A percentile compares a stretch with the other conserved stretches of the same genome.
phyloP scores from a whole-genome alignment of 30 jellyfish, hydroid and myxozoan species.

The Mastigias papua region DNA sequence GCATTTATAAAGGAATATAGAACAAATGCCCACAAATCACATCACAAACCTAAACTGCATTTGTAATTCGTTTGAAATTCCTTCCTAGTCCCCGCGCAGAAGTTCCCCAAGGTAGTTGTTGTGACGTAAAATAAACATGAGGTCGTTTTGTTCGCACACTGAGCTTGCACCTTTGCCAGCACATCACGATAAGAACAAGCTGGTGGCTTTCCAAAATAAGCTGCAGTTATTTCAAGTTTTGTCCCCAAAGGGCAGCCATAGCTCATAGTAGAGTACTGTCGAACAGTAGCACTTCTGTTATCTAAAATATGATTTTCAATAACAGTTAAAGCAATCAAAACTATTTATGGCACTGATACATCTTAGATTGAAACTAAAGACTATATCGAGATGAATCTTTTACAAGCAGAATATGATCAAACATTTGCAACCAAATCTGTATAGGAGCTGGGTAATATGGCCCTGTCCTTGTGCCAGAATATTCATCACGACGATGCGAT shows the following conservation, averaged over 20 bases:
- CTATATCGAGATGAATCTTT: no score
- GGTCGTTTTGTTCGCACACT: constrained; percentile 12
- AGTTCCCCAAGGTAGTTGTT: neutral
- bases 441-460: no score
- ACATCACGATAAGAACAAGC: constrained; percentile 45
- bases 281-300: neutral
- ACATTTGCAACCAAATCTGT: no score
- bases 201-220: constrained; percentile 76
- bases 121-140: constrained; percentile 46
- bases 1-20: no score
- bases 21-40: no score
- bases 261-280: constrained; percentile 46
- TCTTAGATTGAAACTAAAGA: no score
- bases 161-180: constrained; percentile 10
- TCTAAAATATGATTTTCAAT: neutral
- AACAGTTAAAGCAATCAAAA: neutral
- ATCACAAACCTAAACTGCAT: constrained; percentile 74
- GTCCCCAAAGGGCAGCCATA: constrained; percentile 89
- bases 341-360: no score
- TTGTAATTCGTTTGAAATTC: constrained; percentile 66
- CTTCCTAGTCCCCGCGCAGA: constrained; percentile 58
- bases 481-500: no score
- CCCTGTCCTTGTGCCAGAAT: no score
- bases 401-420: no score
- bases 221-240: constrained; percentile 48